Evolutionary conservation across 1,140 invertebrate species (phyloP).

Genomic region (Drosophila repletoides): DNA sequence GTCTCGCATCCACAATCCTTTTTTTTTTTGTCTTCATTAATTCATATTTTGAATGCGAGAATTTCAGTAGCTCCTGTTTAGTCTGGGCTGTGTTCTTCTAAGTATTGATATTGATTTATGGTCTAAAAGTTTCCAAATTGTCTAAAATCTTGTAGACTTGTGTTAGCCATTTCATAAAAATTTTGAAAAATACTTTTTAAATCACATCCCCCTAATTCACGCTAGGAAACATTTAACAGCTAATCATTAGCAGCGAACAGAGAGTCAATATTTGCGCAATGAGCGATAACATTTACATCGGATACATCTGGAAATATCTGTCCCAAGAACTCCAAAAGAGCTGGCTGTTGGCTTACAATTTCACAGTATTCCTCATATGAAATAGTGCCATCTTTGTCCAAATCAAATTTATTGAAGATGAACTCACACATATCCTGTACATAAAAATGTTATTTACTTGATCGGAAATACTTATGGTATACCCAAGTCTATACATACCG

Average conservation of each 20-base stretch:
- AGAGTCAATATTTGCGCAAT: constrained; percentile 49
- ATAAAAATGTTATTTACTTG: not conserved
- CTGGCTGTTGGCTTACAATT: constrained; percentile 86
- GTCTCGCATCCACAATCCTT: too few relatives aligned
- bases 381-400: constrained; percentile 90
- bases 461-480: not conserved
- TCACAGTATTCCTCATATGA: constrained; percentile 88
- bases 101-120: too few relatives aligned
- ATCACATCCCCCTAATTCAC: not conserved
- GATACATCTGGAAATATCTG: constrained; percentile 87
- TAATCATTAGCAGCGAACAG: constrained; percentile 28
- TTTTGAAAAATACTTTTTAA: too few relatives aligned
- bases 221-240: not conserved
- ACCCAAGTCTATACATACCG: constrained; percentile 33
- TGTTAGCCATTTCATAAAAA: too few relatives aligned
- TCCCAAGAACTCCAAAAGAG: constrained; percentile 90
- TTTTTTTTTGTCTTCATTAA: not conserved
- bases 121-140: too few relatives aligned
- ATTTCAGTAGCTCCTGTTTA: too few relatives aligned
- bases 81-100: too few relatives aligned
- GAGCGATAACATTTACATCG: constrained; percentile 55
- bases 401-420: constrained; percentile 89
- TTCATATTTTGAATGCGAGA: too few relatives aligned
- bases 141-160: too few relatives aligned
- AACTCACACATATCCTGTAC: constrained; percentile 90